phyloP scores from a whole-genome alignment of 2,888 invertebrate genomes.

The Megalurothrips usitatus region DNA sequence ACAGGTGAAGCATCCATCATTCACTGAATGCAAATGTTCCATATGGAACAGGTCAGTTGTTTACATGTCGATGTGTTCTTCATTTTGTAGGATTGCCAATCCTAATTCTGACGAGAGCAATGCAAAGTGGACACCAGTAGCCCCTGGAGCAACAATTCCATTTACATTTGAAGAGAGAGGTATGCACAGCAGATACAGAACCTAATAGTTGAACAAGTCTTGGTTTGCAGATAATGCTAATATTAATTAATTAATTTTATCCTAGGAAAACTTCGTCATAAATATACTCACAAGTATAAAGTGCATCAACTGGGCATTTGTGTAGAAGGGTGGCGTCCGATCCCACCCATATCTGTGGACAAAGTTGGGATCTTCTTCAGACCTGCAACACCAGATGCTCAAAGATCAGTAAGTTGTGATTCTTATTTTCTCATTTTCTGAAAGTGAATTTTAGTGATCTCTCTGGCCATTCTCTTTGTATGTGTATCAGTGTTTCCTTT shows the following conservation, averaged over 20 bases:
- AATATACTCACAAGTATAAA: constrained; percentile 69
- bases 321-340: constrained; percentile 83
- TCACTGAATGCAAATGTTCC: too few species aligned
- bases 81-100: constrained; percentile 36
- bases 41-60: background rate
- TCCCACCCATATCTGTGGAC: constrained; percentile 90
- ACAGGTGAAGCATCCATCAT: constrained; percentile 41
- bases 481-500: constrained; percentile 22
- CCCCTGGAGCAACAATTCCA: constrained; percentile 70
- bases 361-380: constrained; percentile 91
- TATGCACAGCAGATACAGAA: constrained; percentile 39
- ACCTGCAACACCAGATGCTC: constrained; percentile 52
- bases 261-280: constrained; percentile 59
- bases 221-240: constrained; percentile 23
- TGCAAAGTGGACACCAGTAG: constrained; percentile 66
- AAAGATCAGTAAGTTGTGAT: constrained; percentile 40
- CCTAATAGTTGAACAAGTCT: background rate
- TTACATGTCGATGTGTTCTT: background rate
- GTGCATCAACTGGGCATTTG: constrained; percentile 84
- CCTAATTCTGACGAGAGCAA: constrained; percentile 41
- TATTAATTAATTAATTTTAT: constrained; percentile 29
- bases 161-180: constrained; percentile 80
- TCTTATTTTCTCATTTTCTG: background rate
- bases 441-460: background rate
- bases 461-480: background rate